Conservation (phyloP, 2,888 invertebrate genomes). For the Cerceris rybyensis region DNA sequence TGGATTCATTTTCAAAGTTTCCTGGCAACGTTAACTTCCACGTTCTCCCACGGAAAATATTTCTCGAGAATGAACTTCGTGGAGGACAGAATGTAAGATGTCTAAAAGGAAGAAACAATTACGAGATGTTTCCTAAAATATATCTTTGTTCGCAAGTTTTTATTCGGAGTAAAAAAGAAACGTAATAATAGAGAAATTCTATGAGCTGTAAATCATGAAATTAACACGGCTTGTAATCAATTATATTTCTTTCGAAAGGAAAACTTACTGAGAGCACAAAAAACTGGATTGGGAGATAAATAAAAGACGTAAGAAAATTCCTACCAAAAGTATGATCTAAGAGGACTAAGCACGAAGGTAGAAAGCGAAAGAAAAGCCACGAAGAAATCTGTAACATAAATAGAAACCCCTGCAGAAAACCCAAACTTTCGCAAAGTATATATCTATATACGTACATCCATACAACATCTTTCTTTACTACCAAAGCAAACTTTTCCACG, state of each 20-base stretch:
- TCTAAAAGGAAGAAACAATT: too few relatives aligned
- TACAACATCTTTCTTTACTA: conserved; percentile 1
- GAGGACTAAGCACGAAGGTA: not conserved
- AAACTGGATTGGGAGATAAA: not conserved
- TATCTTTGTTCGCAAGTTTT: too few relatives aligned
- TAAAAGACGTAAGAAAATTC: not conserved
- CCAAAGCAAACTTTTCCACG: conserved; percentile 24
- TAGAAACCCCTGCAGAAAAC: not conserved
- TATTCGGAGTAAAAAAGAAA: too few relatives aligned
- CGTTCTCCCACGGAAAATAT: too few relatives aligned
- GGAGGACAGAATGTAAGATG: too few relatives aligned
- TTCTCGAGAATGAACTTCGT: too few relatives aligned
- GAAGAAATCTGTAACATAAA: conserved; percentile 32
- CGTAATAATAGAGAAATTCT: too few relatives aligned
- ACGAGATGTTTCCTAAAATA: too few relatives aligned
- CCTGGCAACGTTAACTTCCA: too few relatives aligned
- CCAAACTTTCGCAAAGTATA: conserved; percentile 8
- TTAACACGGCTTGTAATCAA: too few relatives aligned
- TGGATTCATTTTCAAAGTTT: too few relatives aligned
- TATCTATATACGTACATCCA: conserved; percentile 5
- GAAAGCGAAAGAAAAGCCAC: conserved; percentile 19
- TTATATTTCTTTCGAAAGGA: not conserved
- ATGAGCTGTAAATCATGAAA: too few relatives aligned
- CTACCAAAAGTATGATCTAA: not conserved
- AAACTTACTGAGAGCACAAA: not conserved